A percentile compares a stretch with the other conserved stretches of the same genome.
phyloP scores from a whole-genome alignment of 2,797 vertebrate species.

The Cyprinella venusta region DNA sequence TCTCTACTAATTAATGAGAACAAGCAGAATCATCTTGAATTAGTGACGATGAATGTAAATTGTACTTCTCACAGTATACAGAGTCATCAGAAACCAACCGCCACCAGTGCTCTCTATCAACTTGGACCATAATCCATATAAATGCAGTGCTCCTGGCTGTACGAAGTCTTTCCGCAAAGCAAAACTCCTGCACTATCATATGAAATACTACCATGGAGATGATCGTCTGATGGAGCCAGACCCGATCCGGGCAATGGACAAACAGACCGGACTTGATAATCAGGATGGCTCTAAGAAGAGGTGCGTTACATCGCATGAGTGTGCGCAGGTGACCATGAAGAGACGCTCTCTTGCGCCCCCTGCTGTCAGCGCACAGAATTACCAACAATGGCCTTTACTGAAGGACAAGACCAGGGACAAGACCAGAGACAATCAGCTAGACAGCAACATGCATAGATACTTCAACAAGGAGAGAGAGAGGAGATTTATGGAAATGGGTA shows the following conservation, averaged over 20 bases:
- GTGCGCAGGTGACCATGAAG: slow-evolving; percentile 53
- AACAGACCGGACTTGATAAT: slow-evolving; percentile 11
- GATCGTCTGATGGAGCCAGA: slow-evolving; percentile 79
- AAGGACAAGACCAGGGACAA: slow-evolving; percentile 83
- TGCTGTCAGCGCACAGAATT: slow-evolving; percentile 71
- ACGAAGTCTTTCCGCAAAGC: slow-evolving; percentile 96
- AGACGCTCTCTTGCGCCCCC: slow-evolving; percentile 80
- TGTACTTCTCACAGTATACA: slow-evolving; percentile 71
- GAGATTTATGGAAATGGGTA: slow-evolving; percentile 76
- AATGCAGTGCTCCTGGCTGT: slow-evolving; percentile 92
- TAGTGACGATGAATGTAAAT: background rate
- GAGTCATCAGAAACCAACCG: slow-evolving; percentile 88
- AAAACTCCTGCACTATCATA: slow-evolving; percentile 96
- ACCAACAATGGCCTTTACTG: slow-evolving; percentile 75
- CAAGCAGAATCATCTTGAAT: background rate
- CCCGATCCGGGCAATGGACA: slow-evolving; percentile 79
- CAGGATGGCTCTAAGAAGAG: slow-evolving; percentile 85
- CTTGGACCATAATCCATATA: slow-evolving; percentile 93
- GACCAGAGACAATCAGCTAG: slow-evolving; percentile 79
- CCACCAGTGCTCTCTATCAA: slow-evolving; percentile 87
- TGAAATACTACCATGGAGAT: slow-evolving; percentile 95
- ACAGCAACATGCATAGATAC: slow-evolving; percentile 73
- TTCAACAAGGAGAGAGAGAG: slow-evolving; percentile 74
- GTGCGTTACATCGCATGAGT: slow-evolving; percentile 87
- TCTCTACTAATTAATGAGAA: background rate